phyloP scores from a whole-genome alignment of 2,888 invertebrate genomes.

The Xylocampa areola region DNA sequence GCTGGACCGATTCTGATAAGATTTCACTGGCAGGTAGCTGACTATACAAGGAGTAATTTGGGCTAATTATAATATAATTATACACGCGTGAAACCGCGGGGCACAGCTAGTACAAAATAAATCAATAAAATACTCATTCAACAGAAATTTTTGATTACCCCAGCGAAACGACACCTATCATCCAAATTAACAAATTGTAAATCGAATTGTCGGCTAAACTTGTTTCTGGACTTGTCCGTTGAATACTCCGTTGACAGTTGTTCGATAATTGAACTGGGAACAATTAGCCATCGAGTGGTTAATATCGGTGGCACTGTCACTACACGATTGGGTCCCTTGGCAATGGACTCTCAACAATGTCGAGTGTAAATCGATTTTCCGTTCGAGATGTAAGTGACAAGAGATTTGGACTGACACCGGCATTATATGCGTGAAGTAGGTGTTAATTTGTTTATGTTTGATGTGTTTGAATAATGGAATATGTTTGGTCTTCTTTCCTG shows the following conservation, averaged over 20 bases:
- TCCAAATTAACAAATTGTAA: constrained; percentile 63
- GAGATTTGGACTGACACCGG: constrained; percentile 57
- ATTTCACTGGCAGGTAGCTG: no score
- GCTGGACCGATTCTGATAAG: no score
- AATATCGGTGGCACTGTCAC: constrained; percentile 85
- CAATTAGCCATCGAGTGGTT: constrained; percentile 88
- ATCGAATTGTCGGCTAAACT: constrained; percentile 70
- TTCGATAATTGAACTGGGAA: constrained; percentile 88
- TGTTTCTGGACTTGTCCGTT: constrained; percentile 70
- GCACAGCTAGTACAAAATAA: constrained; percentile 1
- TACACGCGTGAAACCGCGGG: no score
- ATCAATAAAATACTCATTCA: background rate
- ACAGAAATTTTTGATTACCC: constrained; percentile 26
- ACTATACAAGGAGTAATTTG: no score
- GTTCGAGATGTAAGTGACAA: constrained; percentile 64
- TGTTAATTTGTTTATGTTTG: constrained; percentile 1
- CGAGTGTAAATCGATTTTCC: constrained; percentile 81
- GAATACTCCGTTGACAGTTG: constrained; percentile 82
- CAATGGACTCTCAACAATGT: constrained; percentile 77
- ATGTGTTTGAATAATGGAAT: background rate
- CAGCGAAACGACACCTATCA: constrained; percentile 38
- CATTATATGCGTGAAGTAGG: constrained; percentile 31
- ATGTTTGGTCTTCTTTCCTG: background rate
- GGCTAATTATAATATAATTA: no score
- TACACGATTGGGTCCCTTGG: constrained; percentile 78